Evolutionary conservation across 2,888 invertebrate species (phyloP).

Genomic region (Leucophora obtusa): DNA sequence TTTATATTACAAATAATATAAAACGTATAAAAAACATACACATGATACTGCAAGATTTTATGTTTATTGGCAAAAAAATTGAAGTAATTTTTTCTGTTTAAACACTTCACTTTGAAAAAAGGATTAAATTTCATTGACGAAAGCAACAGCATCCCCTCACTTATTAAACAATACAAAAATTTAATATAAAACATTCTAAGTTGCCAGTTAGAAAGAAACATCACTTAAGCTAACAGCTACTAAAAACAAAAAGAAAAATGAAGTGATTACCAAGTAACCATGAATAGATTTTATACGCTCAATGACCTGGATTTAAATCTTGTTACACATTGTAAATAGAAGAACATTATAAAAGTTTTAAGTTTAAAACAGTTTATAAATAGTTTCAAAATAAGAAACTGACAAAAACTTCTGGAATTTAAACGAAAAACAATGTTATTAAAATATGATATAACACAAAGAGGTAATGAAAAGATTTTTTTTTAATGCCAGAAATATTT

Average conservation of each 20-base stretch:
- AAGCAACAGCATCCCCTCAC: not conserved
- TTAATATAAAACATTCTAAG: not conserved
- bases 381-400: not conserved
- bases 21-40: not conserved
- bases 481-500: not conserved
- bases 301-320: not conserved
- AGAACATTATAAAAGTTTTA: not conserved
- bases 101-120: not conserved
- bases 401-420: not conserved
- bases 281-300: conserved; percentile 3
- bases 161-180: not conserved
- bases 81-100: not conserved
- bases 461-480: not conserved
- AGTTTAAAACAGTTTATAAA: not conserved
- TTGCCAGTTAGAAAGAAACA: conserved; percentile 15
- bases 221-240: not conserved
- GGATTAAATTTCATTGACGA: not conserved
- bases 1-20: conserved; percentile 9
- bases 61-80: not conserved
- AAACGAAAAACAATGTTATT: not conserved
- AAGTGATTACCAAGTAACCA: conserved; percentile 35
- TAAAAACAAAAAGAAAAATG: not conserved
- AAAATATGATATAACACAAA: no score
- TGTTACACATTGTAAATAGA: not conserved
- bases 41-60: not conserved